These are phyloP conservation scores for Crossocerus cetratus DNA, from an alignment of 2,888 invertebrate species.

Conservation along the genomic window DNA sequence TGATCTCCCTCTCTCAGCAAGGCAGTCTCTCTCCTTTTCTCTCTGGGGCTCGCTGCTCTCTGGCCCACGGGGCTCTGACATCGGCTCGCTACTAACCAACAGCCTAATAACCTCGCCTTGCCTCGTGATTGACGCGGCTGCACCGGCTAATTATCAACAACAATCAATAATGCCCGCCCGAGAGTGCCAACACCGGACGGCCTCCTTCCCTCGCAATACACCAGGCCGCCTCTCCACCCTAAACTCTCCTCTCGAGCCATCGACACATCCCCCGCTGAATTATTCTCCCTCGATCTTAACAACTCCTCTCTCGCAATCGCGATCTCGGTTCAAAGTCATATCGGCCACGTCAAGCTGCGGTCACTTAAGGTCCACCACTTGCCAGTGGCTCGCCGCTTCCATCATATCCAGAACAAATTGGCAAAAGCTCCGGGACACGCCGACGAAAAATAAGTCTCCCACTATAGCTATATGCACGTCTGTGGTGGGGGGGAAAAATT, in stretches of 20 bases:
- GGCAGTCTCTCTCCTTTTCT: constrained; percentile 12
- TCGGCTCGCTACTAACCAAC: constrained; percentile 70
- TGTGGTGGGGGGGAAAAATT: too few relatives aligned
- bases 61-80: constrained; percentile 52
- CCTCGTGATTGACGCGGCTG: constrained; percentile 74
- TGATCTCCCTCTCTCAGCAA: constrained; percentile 17
- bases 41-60: constrained; percentile 14
- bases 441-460: too few relatives aligned
- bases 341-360: too few relatives aligned
- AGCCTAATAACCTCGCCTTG: constrained; percentile 74
- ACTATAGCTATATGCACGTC: too few relatives aligned
- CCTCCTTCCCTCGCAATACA: too few relatives aligned
- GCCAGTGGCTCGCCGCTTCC: too few relatives aligned
- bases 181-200: constrained; percentile 47
- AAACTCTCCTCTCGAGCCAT: too few relatives aligned
- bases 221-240: too few relatives aligned
- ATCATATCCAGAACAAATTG: too few relatives aligned
- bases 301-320: background rate
- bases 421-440: too few relatives aligned
- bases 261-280: constrained; percentile 10
- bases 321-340: too few relatives aligned
- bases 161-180: constrained; percentile 71
- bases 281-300: constrained; percentile 4
- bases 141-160: constrained; percentile 75
- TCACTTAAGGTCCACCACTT: too few relatives aligned